phyloP scores from a whole-genome alignment of 2,888 invertebrate genomes.

The Elgonia sp. region DNA sequence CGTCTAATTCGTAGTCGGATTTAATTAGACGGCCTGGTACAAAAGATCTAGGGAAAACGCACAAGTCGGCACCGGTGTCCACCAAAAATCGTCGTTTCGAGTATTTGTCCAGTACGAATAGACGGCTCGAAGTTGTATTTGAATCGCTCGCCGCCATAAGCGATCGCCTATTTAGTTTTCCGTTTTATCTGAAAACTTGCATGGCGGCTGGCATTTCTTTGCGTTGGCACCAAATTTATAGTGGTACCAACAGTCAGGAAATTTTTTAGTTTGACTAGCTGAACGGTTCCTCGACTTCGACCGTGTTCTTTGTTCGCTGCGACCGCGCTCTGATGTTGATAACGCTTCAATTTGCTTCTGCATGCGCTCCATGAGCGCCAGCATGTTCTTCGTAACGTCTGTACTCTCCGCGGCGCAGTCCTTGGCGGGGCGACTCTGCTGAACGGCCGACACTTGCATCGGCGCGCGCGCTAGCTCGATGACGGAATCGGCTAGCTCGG shows the following conservation, averaged over 20 bases:
- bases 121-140: not conserved
- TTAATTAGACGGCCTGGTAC: not conserved
- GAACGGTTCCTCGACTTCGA: not conserved
- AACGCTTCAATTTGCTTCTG: not conserved
- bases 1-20: slow-evolving; percentile 60
- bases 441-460: too few relatives aligned
- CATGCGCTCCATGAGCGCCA: not conserved
- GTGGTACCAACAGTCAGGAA: not conserved
- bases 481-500: not conserved
- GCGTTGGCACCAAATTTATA: not conserved
- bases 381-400: not conserved
- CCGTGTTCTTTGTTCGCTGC: not conserved
- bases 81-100: not conserved
- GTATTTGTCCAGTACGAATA: not conserved
- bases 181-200: not conserved
- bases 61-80: slow-evolving; percentile 7
- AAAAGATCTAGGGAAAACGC: not conserved
- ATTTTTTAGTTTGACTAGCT: not conserved
- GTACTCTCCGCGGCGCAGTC: not conserved
- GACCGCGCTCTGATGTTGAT: not conserved
- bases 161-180: not conserved
- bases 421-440: not conserved
- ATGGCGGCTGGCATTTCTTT: not conserved
- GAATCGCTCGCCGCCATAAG: not conserved
- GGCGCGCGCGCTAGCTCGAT: not conserved